Evolutionary conservation across 35 echinoderm and acorn worm genomes (phyloP).

Genomic region (Apostichopus parvimensis): DNA sequence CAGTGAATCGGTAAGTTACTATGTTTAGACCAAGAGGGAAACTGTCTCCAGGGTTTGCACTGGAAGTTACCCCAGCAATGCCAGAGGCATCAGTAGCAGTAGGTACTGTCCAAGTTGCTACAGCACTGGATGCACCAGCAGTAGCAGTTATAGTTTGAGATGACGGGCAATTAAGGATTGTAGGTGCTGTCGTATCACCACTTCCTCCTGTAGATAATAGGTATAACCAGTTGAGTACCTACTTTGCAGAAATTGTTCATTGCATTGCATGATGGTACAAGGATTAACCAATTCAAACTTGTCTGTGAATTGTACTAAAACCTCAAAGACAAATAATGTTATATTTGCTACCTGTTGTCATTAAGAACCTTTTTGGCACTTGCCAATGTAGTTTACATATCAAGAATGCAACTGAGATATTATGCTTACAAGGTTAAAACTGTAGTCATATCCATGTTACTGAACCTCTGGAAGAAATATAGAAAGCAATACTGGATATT

Average conservation of each 20-base stretch:
- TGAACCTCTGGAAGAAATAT: too few species aligned
- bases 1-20: constrained; percentile 61
- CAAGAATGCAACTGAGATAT: too few species aligned
- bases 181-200: constrained; percentile 55
- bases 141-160: constrained; percentile 3
- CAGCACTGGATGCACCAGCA: not conserved
- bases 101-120: constrained; percentile 55
- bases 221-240: not conserved
- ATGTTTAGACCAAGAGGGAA: constrained; percentile 58
- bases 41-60: constrained; percentile 18
- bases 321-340: constrained; percentile 1
- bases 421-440: not conserved
- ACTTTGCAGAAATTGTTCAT: constrained; percentile 1
- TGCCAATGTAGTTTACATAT: too few species aligned
- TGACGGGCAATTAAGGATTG: constrained; percentile 65
- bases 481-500: too few species aligned
- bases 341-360: not conserved
- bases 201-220: not conserved
- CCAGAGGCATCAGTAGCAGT: constrained; percentile 74
- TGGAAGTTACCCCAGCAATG: not conserved
- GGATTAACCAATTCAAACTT: constrained; percentile 9
- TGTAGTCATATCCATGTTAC: not conserved
- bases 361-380: too few species aligned
- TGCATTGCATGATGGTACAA: constrained; percentile 13
- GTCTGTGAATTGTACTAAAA: not conserved